Evolutionary conservation across 1,140 invertebrate species (phyloP).

Genomic region (Drosophila rhopaloa): DNA sequence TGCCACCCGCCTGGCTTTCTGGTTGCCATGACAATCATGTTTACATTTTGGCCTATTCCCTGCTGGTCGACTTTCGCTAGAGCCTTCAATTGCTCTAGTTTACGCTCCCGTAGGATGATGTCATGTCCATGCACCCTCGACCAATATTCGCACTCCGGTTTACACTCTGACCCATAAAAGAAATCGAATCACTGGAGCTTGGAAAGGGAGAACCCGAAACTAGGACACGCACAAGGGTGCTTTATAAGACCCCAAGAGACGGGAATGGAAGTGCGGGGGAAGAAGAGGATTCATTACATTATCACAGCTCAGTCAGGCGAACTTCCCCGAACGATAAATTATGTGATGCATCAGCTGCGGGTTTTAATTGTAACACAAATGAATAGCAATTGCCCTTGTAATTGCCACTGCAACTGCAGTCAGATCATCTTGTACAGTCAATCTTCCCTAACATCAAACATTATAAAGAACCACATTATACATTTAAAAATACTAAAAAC

Average conservation of each 20-base stretch:
- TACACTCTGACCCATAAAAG: slow-evolving; percentile 67
- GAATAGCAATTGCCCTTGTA: slow-evolving; percentile 46
- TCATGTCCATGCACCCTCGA: slow-evolving; percentile 43
- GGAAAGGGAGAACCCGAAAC: slow-evolving; percentile 20
- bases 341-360: slow-evolving; percentile 28
- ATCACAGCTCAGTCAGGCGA: slow-evolving; percentile 22
- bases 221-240: slow-evolving; percentile 39
- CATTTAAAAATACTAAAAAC: background rate
- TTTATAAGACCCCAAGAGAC: slow-evolving; percentile 13
- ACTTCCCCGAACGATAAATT: slow-evolving; percentile 36
- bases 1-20: slow-evolving; percentile 1
- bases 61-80: slow-evolving; percentile 4
- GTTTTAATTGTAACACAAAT: slow-evolving; percentile 60
- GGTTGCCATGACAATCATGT: slow-evolving; percentile 64
- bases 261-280: background rate
- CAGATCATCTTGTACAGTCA: slow-evolving; percentile 12
- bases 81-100: slow-evolving; percentile 45
- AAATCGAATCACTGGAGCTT: slow-evolving; percentile 24
- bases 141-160: slow-evolving; percentile 46
- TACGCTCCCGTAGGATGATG: slow-evolving; percentile 48
- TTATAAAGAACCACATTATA: background rate
- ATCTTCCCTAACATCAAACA: background rate
- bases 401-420: slow-evolving; percentile 46
- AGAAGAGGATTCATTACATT: slow-evolving; percentile 10
- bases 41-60: slow-evolving; percentile 43